phyloP scores from a whole-genome alignment of 2,888 invertebrate species.

The Timema cristinae region DNA sequence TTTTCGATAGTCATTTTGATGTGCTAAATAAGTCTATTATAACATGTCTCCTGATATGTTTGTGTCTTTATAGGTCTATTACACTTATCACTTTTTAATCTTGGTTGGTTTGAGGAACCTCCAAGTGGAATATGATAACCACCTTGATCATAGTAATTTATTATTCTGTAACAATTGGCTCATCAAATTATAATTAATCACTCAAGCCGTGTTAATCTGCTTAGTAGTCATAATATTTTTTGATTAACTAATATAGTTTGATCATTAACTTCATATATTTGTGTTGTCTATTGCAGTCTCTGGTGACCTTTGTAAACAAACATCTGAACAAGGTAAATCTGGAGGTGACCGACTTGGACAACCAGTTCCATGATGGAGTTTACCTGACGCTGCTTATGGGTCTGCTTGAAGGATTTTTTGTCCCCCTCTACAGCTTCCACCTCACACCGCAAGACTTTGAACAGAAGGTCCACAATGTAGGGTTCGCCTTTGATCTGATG shows the following conservation, averaged over 20 bases:
- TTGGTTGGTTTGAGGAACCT: too few relatives aligned
- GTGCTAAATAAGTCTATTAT: too few relatives aligned
- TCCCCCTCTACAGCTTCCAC: conserved; percentile 90
- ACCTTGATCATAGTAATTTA: too few relatives aligned
- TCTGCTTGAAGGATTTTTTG: conserved; percentile 94
- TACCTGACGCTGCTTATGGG: conserved; percentile 94
- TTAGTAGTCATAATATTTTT: neutral
- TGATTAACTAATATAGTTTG: too few relatives aligned
- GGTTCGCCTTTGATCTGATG: conserved; percentile 97
- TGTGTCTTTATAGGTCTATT: too few relatives aligned
- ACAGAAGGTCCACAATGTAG: conserved; percentile 94
- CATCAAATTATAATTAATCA: neutral
- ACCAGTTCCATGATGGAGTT: conserved; percentile 96
- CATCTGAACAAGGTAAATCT: conserved; percentile 95
- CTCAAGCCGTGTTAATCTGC: neutral
- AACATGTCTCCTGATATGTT: too few relatives aligned
- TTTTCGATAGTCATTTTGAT: too few relatives aligned
- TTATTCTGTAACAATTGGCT: neutral
- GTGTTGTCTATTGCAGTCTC: conserved; percentile 58
- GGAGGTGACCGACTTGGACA: conserved; percentile 89
- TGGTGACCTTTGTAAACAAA: conserved; percentile 98
- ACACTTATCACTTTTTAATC: too few relatives aligned
- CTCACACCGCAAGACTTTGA: conserved; percentile 87
- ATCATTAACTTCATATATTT: neutral
- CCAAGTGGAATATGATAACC: too few relatives aligned